Evolutionary conservation across 2,797 vertebrate genomes (phyloP).

Genomic region (Coranthus polyacanthus): DNA sequence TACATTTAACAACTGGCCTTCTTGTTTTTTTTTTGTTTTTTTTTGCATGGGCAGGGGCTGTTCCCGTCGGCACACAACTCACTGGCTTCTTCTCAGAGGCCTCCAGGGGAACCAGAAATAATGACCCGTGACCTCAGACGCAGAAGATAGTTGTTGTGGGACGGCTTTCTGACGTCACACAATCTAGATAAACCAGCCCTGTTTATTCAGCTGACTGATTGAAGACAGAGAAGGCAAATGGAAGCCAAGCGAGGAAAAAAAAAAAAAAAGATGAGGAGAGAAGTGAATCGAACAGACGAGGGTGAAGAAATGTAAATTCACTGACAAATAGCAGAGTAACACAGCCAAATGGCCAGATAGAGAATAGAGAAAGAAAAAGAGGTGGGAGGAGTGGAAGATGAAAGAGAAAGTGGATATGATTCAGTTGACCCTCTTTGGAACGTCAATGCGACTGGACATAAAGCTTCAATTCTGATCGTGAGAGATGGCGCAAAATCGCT

Average conservation of each 20-base stretch:
- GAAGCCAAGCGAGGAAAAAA: background rate
- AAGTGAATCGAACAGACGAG: constrained; percentile 3
- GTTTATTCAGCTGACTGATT: constrained; percentile 71
- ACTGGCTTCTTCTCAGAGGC: constrained; percentile 54
- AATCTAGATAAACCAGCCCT: constrained; percentile 39
- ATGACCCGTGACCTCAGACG: constrained; percentile 59
- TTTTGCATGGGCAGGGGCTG: constrained; percentile 29
- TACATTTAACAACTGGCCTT: constrained; percentile 46
- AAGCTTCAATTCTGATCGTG: no score
- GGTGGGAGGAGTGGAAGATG: constrained; percentile 18
- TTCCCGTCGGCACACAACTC: constrained; percentile 20
- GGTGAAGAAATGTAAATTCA: constrained; percentile 20
- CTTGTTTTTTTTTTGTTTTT: constrained; percentile 27
- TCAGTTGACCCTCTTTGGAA: no score
- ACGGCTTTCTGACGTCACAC: constrained; percentile 64
- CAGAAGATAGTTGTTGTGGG: constrained; percentile 64
- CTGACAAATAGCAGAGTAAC: constrained; percentile 26
- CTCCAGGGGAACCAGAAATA: constrained; percentile 60
- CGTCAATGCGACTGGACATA: no score
- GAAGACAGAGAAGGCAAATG: constrained; percentile 20
- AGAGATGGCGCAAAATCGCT: no score
- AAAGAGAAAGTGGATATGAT: background rate
- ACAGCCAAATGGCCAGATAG: constrained; percentile 15
- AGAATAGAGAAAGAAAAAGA: constrained; percentile 24
- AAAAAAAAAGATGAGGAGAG: background rate